Base-by-base conservation (phyloP, 2,888 invertebrate species). In the Philereme vetulata region DNA sequence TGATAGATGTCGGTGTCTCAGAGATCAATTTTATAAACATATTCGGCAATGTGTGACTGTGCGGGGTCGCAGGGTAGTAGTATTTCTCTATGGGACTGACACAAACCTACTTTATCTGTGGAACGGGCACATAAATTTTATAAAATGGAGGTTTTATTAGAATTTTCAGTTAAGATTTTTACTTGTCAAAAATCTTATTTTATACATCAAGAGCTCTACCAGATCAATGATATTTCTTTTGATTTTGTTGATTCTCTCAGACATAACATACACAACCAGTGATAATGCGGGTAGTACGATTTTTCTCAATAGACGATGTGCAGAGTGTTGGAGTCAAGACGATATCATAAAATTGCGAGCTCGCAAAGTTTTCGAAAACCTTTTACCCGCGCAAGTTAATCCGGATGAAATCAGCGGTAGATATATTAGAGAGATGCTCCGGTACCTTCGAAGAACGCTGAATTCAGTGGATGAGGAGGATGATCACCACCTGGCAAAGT, bases 311-410 rank as follows among this genome's bases (percentile, higher is more conserved):
- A 78, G 67, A 64, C 64, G 65, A 42, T 42, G 65, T 21, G 70
- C 64, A 9, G 76, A 79, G 33, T 92, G 90, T 65, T 92, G 91
- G 92, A 82, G 61, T 51, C 73, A 81, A 65, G 78, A 82, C 46
- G 90, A 91, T 4, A 68, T 90, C 43, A 78, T 83, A 2, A 88
- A 82, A 67, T 71, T 92, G 52, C 78, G 76, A 34, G 86, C 88
- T 50, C 81, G 91, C 6, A 81, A 74, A 68, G 67, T 80, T 52
- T 89, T 90, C 51, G 88, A 90, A 71, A 65, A 77, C 36, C 62
- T 88, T 32, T 68, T 86, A 60, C 86, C 84, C 4, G 71, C 77
- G 4, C 61, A 69, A 49, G 70, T 83, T 9, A 70, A 73, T 43
- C 88, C 88, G 1, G 77, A 85, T 40, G 76, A 80, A 76, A 72